Percentiles rank a stretch among this genome's conserved stretches.
Evolutionary conservation across 2,888 invertebrate species (phyloP).

Genomic region (Falcaria lacertinaria): DNA sequence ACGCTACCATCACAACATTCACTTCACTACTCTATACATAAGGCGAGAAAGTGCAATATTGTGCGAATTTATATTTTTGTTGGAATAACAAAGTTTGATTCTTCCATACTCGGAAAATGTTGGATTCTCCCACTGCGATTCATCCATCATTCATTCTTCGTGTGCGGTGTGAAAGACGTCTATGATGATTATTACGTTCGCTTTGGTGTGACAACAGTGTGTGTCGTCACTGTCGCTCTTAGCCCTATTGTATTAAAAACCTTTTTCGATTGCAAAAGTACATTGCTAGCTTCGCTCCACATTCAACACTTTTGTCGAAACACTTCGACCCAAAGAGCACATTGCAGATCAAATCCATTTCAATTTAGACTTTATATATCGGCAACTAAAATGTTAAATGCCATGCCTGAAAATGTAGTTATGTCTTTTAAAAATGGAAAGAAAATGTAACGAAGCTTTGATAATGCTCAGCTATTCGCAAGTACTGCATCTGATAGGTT

Average conservation of each 20-base stretch:
- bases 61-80: conserved; percentile 5
- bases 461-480: conserved; percentile 43
- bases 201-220: conserved; percentile 37
- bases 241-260: conserved; percentile 36
- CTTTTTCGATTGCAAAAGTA: conserved; percentile 41
- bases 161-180: conserved; percentile 64
- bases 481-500: conserved; percentile 37
- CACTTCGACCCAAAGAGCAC: conserved; percentile 3
- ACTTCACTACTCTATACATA: conserved; percentile 1
- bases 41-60: conserved; percentile 25
- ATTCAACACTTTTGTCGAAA: conserved; percentile 36
- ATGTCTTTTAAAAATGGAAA: conserved; percentile 6
- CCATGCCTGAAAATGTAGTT: neutral
- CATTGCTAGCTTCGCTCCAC: conserved; percentile 38
- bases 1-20: neutral
- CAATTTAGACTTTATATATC: neutral
- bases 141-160: conserved; percentile 72
- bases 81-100: conserved; percentile 25
- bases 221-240: conserved; percentile 32
- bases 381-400: conserved; percentile 4
- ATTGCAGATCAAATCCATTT: neutral
- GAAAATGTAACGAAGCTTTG: conserved; percentile 48
- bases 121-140: conserved; percentile 56
- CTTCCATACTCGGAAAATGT: conserved; percentile 54
- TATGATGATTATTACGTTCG: conserved; percentile 65